These are phyloP conservation scores for Apotomis turbidana DNA, from an alignment of 2,888 invertebrate species.

Conservation along the genomic window DNA sequence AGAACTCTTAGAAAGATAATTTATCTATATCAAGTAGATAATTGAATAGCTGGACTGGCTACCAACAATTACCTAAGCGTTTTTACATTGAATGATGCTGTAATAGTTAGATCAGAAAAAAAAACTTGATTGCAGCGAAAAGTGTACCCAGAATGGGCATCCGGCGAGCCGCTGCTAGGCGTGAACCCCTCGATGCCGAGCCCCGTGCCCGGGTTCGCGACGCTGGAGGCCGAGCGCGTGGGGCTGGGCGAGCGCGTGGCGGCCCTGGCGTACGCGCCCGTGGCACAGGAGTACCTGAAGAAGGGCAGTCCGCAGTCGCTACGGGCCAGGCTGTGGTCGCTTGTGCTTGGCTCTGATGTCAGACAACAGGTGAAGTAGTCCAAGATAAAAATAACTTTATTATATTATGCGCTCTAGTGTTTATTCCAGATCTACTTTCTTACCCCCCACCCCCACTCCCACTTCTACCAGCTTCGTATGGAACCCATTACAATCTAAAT, in stretches of 20 bases:
- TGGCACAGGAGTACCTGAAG: conserved; percentile 95
- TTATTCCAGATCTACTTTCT: too few relatives aligned
- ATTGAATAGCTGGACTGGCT: too few relatives aligned
- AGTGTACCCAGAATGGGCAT: conserved; percentile 88
- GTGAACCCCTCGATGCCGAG: conserved; percentile 86
- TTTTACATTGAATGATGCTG: too few relatives aligned
- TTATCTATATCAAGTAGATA: too few relatives aligned
- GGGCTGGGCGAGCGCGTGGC: conserved; percentile 91
- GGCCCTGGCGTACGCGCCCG: conserved; percentile 91
- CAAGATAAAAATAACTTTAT: background rate
- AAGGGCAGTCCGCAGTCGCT: conserved; percentile 91
- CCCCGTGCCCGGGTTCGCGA: conserved; percentile 79
- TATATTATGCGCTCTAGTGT: too few relatives aligned
- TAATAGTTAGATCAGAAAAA: too few relatives aligned
- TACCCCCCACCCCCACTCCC: too few relatives aligned
- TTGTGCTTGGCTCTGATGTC: conserved; percentile 92
- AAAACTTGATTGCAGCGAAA: conserved; percentile 79
- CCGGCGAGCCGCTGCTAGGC: conserved; percentile 91
- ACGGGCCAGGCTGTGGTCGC: conserved; percentile 93
- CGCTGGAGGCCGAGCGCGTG: conserved; percentile 88
- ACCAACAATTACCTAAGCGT: too few relatives aligned
- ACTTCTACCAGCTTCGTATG: too few relatives aligned
- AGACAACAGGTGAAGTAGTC: conserved; percentile 83
- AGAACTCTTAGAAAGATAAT: too few relatives aligned
- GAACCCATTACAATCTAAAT: too few relatives aligned